Evolutionary conservation across 2,888 invertebrate species (phyloP), one percentile per base, ranked within the genome.

Genomic region (Glyphotaelius pellucidus): DNA sequence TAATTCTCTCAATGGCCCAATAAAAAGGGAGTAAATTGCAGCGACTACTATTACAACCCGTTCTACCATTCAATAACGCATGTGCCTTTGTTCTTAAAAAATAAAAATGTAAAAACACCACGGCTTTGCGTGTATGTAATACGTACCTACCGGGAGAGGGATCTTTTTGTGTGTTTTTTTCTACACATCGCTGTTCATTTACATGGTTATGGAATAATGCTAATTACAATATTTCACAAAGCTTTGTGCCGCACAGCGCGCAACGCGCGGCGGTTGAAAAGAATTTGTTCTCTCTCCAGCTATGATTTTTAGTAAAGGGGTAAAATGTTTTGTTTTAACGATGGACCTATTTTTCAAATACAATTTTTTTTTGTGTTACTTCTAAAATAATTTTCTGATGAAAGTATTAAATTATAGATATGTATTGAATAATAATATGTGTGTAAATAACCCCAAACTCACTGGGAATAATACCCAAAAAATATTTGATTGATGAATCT

Each of bases 221-320:
- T 93, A 93, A 93, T 93, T 93, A 93, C 93, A 93, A 93, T 92
- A 92, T 93, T 92, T 91, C 90, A 91, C 92, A 91, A 90, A 93
- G 93, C 92, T 92, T 92, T 93, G 92, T 90, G 91, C 83, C 85
- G 38, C 81, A 83, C 80, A 47, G 84, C 92, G 91, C 85, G 87
- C 88, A 67, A 67, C 87, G 47, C 15, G 47, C 47, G 47, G 47
- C 91, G 87, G 32, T 81, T 52, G 89, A n/a, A 32, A 30, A 87
- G 31, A 87, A 87, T 67, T 52, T n/a, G 67, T 87, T 87, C 87
- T 31, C 52, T 52, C 52, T 31, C 32, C 52, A 12, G 32, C 31
- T 14, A 67, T 87, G 87, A 87, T 87, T 52, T 67, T 52, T 67
- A 67, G 87, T 14, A 67, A 31, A 87, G 31, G 52, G 87, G 31